These are phyloP conservation scores for Ophthalmolycus amberensis DNA, from an alignment of 2,113 vertebrate genomes.

Conservation along the genomic window DNA sequence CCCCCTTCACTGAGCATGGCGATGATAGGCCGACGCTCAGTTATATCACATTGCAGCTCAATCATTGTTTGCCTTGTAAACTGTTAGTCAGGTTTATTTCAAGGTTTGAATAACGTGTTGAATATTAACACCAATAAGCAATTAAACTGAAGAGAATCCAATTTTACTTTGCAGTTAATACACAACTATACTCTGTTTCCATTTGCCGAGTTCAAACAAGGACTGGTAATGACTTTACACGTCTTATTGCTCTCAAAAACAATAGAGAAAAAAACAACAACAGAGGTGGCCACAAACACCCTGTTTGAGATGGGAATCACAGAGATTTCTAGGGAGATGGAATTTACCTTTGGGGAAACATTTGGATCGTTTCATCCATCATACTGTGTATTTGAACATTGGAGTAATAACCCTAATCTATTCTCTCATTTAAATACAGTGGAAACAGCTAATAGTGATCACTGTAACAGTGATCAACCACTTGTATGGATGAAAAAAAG, in stretches of 20 bases:
- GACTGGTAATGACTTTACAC: not conserved
- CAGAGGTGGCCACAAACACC: not conserved
- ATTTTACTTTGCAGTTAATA: constrained; percentile 3
- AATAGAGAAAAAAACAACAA: rapidly evolving
- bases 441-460: not conserved
- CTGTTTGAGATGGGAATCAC: not conserved
- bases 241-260: not conserved
- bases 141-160: constrained; percentile 1
- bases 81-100: not conserved
- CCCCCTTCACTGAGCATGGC: not conserved
- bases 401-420: not conserved
- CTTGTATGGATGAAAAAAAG: too few relatives aligned
- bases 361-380: not conserved
- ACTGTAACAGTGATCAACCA: not conserved
- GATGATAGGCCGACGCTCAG: not conserved
- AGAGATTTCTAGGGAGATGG: not conserved
- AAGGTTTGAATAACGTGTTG: not conserved
- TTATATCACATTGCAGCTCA: constrained; percentile 4
- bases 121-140: constrained; percentile 28
- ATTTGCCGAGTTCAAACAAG: not conserved
- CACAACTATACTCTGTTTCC: not conserved
- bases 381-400: not conserved
- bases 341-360: not conserved
- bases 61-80: not conserved
- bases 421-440: not conserved